These are phyloP conservation scores for Ophioninae sp. DNA, from an alignment of 2,888 invertebrate species.

Conservation along the genomic window DNA sequence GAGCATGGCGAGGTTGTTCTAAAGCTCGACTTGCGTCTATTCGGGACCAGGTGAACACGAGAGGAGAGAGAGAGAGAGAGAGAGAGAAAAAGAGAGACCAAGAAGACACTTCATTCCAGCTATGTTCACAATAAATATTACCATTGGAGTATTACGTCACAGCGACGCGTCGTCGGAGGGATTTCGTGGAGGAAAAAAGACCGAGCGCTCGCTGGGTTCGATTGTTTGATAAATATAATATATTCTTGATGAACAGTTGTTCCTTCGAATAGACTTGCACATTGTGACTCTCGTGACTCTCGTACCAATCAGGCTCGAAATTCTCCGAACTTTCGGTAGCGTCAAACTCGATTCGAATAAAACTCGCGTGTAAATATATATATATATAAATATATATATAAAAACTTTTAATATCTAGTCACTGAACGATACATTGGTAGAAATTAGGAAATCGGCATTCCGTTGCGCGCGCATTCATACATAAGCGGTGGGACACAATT, in stretches of 20 bases:
- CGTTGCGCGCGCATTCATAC: slow-evolving; percentile 62
- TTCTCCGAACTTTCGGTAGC: slow-evolving; percentile 34
- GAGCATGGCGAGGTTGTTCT: slow-evolving; percentile 86
- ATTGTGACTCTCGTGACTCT: slow-evolving; percentile 32
- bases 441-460: slow-evolving; percentile 47
- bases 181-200: slow-evolving; percentile 29
- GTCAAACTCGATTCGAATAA: slow-evolving; percentile 24
- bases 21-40: slow-evolving; percentile 87
- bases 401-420: slow-evolving; percentile 35
- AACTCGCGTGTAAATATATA: slow-evolving; percentile 21
- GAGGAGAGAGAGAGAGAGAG: not conserved
- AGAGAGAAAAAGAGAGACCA: slow-evolving; percentile 7
- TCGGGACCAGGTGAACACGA: slow-evolving; percentile 73
- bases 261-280: slow-evolving; percentile 31
- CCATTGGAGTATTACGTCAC: slow-evolving; percentile 58
- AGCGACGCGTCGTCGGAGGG: not conserved
- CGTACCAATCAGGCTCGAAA: slow-evolving; percentile 25
- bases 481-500: slow-evolving; percentile 52
- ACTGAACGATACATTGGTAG: slow-evolving; percentile 44
- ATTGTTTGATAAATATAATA: slow-evolving; percentile 51
- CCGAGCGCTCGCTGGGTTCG: slow-evolving; percentile 31
- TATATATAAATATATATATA: slow-evolving; percentile 36
- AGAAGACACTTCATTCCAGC: slow-evolving; percentile 7
- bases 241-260: slow-evolving; percentile 34
- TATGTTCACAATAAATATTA: slow-evolving; percentile 30